phyloP scores from a whole-genome alignment of 2,113 vertebrate genomes.

The Dicentrarchus labrax region DNA sequence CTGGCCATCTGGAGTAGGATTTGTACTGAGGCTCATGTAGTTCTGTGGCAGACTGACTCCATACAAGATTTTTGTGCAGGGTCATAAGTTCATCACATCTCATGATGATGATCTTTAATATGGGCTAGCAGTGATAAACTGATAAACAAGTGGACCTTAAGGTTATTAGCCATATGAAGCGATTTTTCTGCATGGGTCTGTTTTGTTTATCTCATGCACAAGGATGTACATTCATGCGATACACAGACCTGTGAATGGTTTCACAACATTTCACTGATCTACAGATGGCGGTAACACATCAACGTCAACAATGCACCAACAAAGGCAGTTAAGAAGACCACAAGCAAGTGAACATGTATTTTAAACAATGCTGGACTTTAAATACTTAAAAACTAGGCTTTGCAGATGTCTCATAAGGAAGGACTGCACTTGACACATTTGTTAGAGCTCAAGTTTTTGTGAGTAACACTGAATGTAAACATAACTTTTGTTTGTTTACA shows the following conservation, averaged over 20 bases:
- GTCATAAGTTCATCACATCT: slow-evolving; percentile 41
- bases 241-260: neutral
- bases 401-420: neutral
- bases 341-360: neutral
- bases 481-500: neutral
- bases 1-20: slow-evolving; percentile 43
- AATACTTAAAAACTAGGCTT: neutral
- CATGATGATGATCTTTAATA: neutral
- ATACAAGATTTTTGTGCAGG: slow-evolving; percentile 7
- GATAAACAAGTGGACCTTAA: neutral
- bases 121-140: slow-evolving; percentile 1
- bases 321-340: neutral
- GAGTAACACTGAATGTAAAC: neutral
- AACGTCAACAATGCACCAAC: neutral
- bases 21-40: slow-evolving; percentile 1
- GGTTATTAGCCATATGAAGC: neutral
- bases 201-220: neutral
- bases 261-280: neutral
- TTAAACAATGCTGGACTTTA: neutral
- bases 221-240: neutral
- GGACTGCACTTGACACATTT: neutral
- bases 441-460: neutral
- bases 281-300: neutral
- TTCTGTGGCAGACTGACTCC: slow-evolving; percentile 3
- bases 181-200: neutral